Evolutionary conservation across 2,888 invertebrate species (phyloP), one percentile per base, ranked within the genome.

Genomic region (Campoplex capitator): DNA sequence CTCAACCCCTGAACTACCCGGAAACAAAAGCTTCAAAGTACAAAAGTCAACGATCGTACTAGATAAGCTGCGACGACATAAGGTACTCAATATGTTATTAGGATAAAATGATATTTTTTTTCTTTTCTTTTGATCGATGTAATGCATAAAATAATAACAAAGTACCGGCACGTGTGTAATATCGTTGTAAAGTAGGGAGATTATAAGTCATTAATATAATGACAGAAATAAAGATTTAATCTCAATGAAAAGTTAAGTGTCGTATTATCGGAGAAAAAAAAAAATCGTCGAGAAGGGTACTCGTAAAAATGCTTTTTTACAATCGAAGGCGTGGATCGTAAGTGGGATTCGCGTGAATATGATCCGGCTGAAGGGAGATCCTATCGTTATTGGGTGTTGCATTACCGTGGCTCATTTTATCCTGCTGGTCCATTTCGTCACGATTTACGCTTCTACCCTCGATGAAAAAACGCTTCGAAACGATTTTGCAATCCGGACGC

Each of bases 371-470:
- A 68, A 74, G 65, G 74, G 62, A 71, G 87, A 87, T 84, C 48
- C 54, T 87, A 87, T 87, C 84, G 70, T 67, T 11, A 82, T 67
- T 28, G 75, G 87, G 87, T 84, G 82, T 84, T 82, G 65, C 78
- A 79, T 87, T 87, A 87, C 87, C 68, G 62, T n/a, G 67, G 76
- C 77, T 78, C 82, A 75, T 54, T 83, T 74, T n/a, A 70, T 32
- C 56, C 62, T 62, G 71, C 23, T 35, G 67, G n/a, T 38, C 67
- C 77, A 32, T 51, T 56, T 42, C 58, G 76, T 68, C 70, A 76
- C 71, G 71, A 62, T 62, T 32, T 7, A 68, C 56, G 58, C n/a
- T 35, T 23, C 18, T 68, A 35, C 67, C 67, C 58, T 54, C 71
- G 83, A 79, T 86, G 38, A 58, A 81, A 58, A 84, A 78, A 76